phyloP scores from a whole-genome alignment of 2,888 invertebrate genomes.

The Morpho achilles region DNA sequence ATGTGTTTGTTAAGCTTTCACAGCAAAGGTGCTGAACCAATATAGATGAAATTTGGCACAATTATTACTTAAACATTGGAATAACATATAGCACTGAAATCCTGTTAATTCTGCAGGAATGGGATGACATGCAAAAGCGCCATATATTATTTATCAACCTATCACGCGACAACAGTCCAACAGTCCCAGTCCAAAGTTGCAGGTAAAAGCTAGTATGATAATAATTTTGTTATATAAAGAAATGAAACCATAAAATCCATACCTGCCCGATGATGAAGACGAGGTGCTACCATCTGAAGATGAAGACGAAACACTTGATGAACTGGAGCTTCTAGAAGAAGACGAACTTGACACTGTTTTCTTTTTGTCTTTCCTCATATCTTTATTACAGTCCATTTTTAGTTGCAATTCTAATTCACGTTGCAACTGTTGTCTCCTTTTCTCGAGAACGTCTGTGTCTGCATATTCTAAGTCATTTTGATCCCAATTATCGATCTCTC shows the following conservation, averaged over 20 bases:
- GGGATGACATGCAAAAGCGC: no score
- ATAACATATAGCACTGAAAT: no score
- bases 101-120: no score
- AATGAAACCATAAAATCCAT: slow-evolving; percentile 9
- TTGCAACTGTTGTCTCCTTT: slow-evolving; percentile 85
- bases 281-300: slow-evolving; percentile 83
- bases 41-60: no score
- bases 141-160: no score
- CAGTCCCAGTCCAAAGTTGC: no score
- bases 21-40: no score
- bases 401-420: slow-evolving; percentile 88
- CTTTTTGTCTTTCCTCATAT: slow-evolving; percentile 84
- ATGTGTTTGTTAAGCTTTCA: no score
- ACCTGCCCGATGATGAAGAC: slow-evolving; percentile 79
- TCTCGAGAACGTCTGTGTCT: slow-evolving; percentile 88
- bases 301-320: slow-evolving; percentile 82
- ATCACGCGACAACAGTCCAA: no score
- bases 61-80: no score
- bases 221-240: no score
- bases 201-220: no score
- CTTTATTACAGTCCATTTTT: slow-evolving; percentile 85
- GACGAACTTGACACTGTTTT: slow-evolving; percentile 84
- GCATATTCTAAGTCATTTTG: slow-evolving; percentile 89
- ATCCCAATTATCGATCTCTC: slow-evolving; percentile 87
- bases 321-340: slow-evolving; percentile 83